Conservation (phyloP, 2,888 invertebrate genomes). For the Ectobius pallidus region DNA sequence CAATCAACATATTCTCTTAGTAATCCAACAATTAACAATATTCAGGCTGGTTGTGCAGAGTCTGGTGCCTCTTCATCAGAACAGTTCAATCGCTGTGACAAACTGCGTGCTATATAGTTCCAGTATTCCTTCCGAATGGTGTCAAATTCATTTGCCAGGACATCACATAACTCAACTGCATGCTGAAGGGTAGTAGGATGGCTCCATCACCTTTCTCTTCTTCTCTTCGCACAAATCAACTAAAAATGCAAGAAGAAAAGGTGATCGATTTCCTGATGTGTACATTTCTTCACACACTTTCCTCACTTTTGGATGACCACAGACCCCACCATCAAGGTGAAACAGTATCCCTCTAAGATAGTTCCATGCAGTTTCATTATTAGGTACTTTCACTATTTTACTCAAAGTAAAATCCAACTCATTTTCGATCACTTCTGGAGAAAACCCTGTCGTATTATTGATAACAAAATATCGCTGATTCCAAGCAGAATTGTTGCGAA, state of each 20-base stretch:
- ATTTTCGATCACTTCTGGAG: slow-evolving; percentile 72
- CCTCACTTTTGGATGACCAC: slow-evolving; percentile 66
- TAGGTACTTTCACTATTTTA: slow-evolving; percentile 80
- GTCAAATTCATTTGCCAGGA: slow-evolving; percentile 78
- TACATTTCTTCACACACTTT: slow-evolving; percentile 79
- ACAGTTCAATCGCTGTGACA: slow-evolving; percentile 23
- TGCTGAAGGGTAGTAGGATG: slow-evolving; percentile 64
- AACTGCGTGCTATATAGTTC: slow-evolving; percentile 66
- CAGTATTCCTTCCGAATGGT: slow-evolving; percentile 87
- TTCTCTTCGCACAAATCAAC: slow-evolving; percentile 83
- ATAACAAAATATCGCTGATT: slow-evolving; percentile 96
- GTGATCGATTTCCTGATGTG: slow-evolving; percentile 72
- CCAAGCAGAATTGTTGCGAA: slow-evolving; percentile 99
- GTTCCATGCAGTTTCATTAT: slow-evolving; percentile 99
- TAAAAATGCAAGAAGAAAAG: slow-evolving; percentile 80
- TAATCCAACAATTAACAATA: no score
- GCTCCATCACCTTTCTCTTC: slow-evolving; percentile 62
- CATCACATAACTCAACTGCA: slow-evolving; percentile 74
- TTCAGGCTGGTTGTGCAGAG: not conserved
- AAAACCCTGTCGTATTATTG: slow-evolving; percentile 80
- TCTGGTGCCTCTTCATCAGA: not conserved
- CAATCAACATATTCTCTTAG: no score
- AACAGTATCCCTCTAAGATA: slow-evolving; percentile 94
- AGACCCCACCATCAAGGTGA: no score
- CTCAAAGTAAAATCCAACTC: slow-evolving; percentile 84